These are phyloP conservation scores for Struthio camelus DNA, from an alignment of 2,113 vertebrate genomes.

Conservation along the genomic window DNA sequence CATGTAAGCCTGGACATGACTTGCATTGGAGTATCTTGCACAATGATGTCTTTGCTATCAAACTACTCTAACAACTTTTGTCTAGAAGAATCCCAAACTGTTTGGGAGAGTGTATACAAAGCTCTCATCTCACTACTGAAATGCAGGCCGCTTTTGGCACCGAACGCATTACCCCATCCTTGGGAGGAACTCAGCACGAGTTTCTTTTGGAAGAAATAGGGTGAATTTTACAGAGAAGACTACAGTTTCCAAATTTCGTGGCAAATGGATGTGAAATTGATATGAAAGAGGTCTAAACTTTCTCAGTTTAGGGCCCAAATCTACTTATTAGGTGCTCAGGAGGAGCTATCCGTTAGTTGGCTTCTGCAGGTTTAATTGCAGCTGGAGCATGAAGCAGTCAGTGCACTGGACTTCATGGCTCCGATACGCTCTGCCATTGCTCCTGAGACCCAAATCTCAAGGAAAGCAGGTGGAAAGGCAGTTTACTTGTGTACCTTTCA, in stretches of 20 bases:
- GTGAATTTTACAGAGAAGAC: not conserved
- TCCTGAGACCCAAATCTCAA: not conserved
- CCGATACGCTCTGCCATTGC: not conserved
- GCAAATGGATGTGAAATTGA: not conserved
- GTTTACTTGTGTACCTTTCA: not conserved
- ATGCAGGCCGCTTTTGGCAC: rapidly evolving
- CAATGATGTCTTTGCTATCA: not conserved
- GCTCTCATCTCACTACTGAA: not conserved
- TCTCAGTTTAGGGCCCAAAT: not conserved
- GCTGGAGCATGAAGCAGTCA: not conserved
- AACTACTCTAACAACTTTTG: not conserved
- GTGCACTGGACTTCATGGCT: not conserved
- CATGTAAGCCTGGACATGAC: not conserved
- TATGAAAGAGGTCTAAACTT: not conserved
- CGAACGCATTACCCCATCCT: not conserved
- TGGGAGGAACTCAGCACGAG: not conserved
- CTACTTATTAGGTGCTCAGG: not conserved
- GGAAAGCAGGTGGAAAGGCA: not conserved
- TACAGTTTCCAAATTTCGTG: not conserved
- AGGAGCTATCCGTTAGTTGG: not conserved
- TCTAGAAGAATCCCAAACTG: not conserved
- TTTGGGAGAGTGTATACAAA: rapidly evolving
- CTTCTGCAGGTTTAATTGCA: not conserved
- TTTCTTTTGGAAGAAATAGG: not conserved
- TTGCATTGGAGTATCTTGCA: not conserved